These are phyloP conservation scores for Reticulitermes speratus DNA, from an alignment of 1,140 invertebrate species.

Conservation along the genomic window DNA sequence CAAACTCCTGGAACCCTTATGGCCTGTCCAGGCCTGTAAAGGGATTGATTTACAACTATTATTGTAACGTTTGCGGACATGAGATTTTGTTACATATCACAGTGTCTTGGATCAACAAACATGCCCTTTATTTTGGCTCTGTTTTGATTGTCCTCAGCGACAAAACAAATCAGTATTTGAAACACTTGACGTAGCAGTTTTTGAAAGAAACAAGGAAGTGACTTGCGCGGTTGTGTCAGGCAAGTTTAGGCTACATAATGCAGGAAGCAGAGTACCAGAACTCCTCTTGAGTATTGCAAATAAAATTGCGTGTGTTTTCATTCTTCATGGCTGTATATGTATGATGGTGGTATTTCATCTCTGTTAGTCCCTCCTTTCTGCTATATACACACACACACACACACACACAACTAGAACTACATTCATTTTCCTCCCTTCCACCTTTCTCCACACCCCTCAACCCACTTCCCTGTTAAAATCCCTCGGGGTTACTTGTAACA, in stretches of 20 bases:
- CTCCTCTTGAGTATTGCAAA: conserved; percentile 10
- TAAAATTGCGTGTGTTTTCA: conserved; percentile 17
- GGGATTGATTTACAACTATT: too few relatives aligned
- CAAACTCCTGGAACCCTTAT: too few relatives aligned
- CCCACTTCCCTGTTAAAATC: conserved; percentile 17
- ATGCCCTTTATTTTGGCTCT: too few relatives aligned
- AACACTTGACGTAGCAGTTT: not conserved
- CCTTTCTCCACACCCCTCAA: conserved; percentile 22
- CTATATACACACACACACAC: not conserved
- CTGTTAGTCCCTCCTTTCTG: not conserved
- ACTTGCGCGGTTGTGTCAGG: not conserved
- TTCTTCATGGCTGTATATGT: conserved; percentile 16
- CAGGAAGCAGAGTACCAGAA: not conserved
- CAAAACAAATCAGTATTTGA: too few relatives aligned
- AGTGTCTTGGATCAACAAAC: too few relatives aligned
- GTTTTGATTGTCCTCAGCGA: too few relatives aligned
- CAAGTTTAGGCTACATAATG: not conserved
- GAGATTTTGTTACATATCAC: too few relatives aligned
- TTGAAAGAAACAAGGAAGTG: not conserved
- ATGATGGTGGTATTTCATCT: conserved; percentile 12
- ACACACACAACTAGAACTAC: conserved; percentile 18
- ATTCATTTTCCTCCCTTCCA: conserved; percentile 29
- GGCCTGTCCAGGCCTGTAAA: too few relatives aligned
- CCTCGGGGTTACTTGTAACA: conserved; percentile 38
- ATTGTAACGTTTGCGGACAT: too few relatives aligned